Evolutionary conservation across 1,140 invertebrate genomes (phyloP), one percentile per base, ranked within the genome.

Genomic region (Caenorhabditis briggsae): DNA sequence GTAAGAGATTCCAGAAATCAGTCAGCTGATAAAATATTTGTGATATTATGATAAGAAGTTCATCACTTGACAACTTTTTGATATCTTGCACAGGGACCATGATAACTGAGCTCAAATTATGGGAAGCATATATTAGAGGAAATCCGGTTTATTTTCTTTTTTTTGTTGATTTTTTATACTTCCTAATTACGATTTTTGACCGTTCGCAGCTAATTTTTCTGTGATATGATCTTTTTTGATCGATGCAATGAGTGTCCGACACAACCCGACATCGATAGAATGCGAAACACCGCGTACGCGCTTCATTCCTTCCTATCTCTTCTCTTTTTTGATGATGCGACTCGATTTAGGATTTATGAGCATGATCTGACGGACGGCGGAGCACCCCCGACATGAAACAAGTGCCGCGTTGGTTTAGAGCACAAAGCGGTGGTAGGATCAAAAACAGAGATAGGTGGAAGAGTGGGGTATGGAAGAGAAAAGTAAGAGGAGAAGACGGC

Each of bases 311-410:
- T 33, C 9, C 41, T 78, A 9, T 18, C 2, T 41, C 46, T 46
- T 70, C 64, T 70, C 43, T 78, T 78, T 78, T 78, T 78, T 78
- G 70, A 78, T 50, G 70, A 78, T 50, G 70, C 70, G 70, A 78
- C 70, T 78, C 46, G 70, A 78, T 78, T 78, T 78, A 78, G 70
- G 70, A 78, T 78, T 78, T 78, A 78, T 78, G 70, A 78, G 70
- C 70, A 78, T 78, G 70, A 78, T 78, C 70, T 78, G 33, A 78
- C 46, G 41, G 70, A 78, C 70, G 46, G 70, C 43, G 46, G 70
- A 78, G 70, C 70, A 78, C 70, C 70, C 65, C 70, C 70, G 46
- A 78, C 70, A 78, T 78, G 70, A 78, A 78, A 78, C 70, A 78
- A 78, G 70, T 78, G 70, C 70, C 70, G 70, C 70, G 46, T 78